Conservation (phyloP, 2,888 invertebrate genomes). For the Ernsta delagoae region DNA sequence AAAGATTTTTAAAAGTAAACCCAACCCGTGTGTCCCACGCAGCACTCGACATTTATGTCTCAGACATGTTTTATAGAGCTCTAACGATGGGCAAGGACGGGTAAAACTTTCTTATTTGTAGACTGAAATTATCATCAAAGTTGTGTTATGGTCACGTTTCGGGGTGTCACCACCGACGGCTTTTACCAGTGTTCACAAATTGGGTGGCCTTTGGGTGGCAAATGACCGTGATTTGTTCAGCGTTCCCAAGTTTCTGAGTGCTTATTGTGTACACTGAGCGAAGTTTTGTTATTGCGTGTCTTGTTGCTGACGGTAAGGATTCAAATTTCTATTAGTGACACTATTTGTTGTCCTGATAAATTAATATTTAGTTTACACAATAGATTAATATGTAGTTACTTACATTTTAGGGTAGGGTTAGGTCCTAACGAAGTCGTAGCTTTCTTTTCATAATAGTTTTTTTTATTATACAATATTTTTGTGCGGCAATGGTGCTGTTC, state of each 20-base stretch:
- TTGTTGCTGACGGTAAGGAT: not conserved
- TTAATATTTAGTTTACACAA: too few species aligned
- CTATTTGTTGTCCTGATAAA: not conserved
- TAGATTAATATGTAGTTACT: too few species aligned
- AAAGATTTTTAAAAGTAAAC: too few species aligned
- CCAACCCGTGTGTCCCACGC: slow-evolving; percentile 1
- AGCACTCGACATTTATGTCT: slow-evolving; percentile 32
- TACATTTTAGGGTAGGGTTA: too few species aligned
- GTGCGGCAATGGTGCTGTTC: too few species aligned
- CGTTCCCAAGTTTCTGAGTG: not conserved
- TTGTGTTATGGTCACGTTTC: slow-evolving; percentile 39
- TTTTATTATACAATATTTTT: too few species aligned
- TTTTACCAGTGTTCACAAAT: slow-evolving; percentile 2
- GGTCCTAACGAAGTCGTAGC: too few species aligned
- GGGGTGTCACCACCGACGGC: not conserved
- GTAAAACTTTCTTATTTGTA: slow-evolving; percentile 40
- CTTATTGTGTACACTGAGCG: not conserved
- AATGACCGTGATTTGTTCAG: slow-evolving; percentile 4
- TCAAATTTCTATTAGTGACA: not conserved
- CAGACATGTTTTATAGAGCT: slow-evolving; percentile 41
- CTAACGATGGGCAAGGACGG: slow-evolving; percentile 36
- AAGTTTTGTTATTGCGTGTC: not conserved
- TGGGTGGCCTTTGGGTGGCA: too few species aligned
- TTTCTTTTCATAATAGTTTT: too few species aligned
- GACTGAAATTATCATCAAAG: slow-evolving; percentile 44